Base-by-base conservation (phyloP, 2,113 vertebrate genomes). In the Sorex araneus region DNA sequence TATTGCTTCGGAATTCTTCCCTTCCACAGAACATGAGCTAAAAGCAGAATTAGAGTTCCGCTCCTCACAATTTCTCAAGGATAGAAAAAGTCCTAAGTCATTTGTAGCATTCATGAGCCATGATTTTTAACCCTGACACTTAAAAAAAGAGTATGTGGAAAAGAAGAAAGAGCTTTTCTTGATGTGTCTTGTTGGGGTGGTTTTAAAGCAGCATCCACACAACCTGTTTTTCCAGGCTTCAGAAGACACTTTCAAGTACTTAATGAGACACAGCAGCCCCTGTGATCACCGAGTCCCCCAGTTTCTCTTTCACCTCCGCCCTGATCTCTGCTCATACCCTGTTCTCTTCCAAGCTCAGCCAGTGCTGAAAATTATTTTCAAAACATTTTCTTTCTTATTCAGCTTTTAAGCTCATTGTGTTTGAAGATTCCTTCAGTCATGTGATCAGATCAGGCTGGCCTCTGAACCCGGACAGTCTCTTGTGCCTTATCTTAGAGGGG, bases 371-470 rank as follows among this genome's bases (percentile, higher is more conserved):
- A 80, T 1, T 8, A 8, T 60, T 50, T 91, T 74, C 77, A 87
- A 86, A 36, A 79, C 84, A 77, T 84, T 32, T 85, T 74, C 77
- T 76, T 12, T 84, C 40, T 77, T 15, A 54, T 64, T 67, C 21
- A 16, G 23, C 11, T 69, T 74, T 70, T 73, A 80, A 66, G 28
- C 15, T 67, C 19, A 63, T 92, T 69, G 9, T 16, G 70, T 63
- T 32, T 47, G 45, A 90, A 76, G 60, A 67, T 16, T 60, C 54
- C 54, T 1, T 66, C 77, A 27, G 21, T 32, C 66, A 10, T 34
- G 27, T 21, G 13, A 32, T 57, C 13, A 69, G 19, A 43, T 64
- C 28, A 18, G 40, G 28, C 0, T 4, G 3, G 4, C 19, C 28
- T 6, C 30, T 40, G 45, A 21, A 43, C 13, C 1, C 0, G 3